phyloP scores from a whole-genome alignment of 2,113 vertebrate species.

The Ochotona curzoniae region DNA sequence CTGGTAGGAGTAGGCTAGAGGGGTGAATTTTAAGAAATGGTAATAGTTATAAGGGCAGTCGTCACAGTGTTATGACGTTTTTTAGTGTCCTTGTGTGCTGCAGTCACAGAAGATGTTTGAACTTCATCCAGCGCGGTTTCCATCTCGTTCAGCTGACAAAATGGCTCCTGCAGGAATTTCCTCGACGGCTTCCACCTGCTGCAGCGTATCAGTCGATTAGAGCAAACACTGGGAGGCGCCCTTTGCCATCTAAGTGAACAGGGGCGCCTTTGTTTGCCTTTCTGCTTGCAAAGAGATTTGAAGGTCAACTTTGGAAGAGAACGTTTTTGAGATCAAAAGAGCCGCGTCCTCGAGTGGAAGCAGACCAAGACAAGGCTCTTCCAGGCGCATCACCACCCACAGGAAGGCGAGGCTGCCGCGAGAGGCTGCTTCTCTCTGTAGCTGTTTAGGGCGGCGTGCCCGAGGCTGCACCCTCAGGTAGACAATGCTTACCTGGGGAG shows the following conservation, averaged over 20 bases:
- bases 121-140: constrained; percentile 61
- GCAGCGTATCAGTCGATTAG: constrained; percentile 55
- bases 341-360: background rate
- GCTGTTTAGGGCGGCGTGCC: background rate
- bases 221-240: constrained; percentile 42
- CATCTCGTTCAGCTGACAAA: constrained; percentile 63
- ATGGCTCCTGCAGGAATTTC: constrained; percentile 54
- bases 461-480: background rate
- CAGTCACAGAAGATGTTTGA: constrained; percentile 52
- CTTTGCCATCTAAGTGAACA: constrained; percentile 56
- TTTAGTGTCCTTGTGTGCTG: constrained; percentile 55
- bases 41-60: background rate
- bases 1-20: background rate
- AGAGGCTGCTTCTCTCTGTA: background rate
- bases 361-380: background rate
- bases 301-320: constrained; percentile 58
- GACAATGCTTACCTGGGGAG: background rate
- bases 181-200: constrained; percentile 58
- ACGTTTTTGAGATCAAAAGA: constrained; percentile 51
- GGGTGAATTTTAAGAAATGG: constrained; percentile 47
- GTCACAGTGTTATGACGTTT: background rate
- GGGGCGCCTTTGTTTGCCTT: constrained; percentile 59
- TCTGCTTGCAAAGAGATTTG: constrained; percentile 55
- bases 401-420: background rate
- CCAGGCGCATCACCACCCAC: background rate